These are phyloP conservation scores for Sceloporus tristichus DNA, from an alignment of 2,113 vertebrate genomes.

Conservation along the genomic window DNA sequence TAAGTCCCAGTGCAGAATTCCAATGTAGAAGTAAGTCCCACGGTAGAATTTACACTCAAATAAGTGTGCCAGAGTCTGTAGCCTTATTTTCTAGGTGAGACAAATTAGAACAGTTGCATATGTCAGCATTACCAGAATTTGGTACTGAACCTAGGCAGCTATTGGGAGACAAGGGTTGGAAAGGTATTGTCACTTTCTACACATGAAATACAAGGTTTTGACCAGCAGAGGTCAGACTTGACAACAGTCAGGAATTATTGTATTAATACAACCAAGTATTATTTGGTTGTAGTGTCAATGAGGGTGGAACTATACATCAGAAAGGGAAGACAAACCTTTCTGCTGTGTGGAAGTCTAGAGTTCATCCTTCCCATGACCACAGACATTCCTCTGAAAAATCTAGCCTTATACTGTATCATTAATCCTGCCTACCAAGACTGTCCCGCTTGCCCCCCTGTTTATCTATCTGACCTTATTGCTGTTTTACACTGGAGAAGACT, in stretches of 20 bases:
- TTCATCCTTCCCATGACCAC: background rate
- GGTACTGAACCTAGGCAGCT: no score
- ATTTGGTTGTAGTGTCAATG: background rate
- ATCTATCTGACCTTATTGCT: background rate
- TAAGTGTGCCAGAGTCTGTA: background rate
- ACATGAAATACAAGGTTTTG: background rate
- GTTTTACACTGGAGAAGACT: background rate
- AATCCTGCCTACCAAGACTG: background rate
- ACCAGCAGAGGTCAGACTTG: constrained; percentile 8
- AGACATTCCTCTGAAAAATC: background rate
- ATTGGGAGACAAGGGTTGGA: background rate
- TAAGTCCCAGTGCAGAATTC: background rate
- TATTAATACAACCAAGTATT: background rate
- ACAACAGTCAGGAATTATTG: background rate
- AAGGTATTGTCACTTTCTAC: background rate
- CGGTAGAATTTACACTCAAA: no score
- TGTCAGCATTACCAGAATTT: background rate
- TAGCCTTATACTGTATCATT: background rate
- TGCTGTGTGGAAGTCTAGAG: no score
- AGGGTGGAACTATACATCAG: background rate
- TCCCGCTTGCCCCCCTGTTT: background rate
- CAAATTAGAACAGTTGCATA: background rate
- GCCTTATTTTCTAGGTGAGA: background rate
- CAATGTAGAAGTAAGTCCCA: background rate
- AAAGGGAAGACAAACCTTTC: background rate